Conservation (phyloP, 37 sponge, comb jelly and placozoan genomes). For the Diacarnus erythraeanus region DNA sequence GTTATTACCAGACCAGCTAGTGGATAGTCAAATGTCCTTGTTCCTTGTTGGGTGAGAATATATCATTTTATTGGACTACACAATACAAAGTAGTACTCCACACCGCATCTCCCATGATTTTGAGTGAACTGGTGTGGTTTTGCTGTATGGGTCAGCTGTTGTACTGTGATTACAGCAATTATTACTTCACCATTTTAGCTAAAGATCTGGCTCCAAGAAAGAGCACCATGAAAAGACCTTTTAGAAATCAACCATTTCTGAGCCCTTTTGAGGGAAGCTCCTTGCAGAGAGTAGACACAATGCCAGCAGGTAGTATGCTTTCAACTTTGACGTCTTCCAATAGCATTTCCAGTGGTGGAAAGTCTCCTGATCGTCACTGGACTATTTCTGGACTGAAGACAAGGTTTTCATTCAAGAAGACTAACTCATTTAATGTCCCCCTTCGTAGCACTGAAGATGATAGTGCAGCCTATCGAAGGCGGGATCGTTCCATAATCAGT, state of each 20-base stretch:
- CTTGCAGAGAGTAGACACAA: too few species aligned
- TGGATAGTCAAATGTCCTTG: too few species aligned
- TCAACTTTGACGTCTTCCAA: neutral
- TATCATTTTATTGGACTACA: too few species aligned
- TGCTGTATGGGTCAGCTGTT: too few species aligned
- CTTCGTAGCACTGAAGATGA: neutral
- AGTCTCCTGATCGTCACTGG: neutral
- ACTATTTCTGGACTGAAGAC: neutral
- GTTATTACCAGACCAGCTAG: too few species aligned
- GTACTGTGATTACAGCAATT: too few species aligned
- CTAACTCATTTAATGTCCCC: neutral
- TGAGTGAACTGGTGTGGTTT: too few species aligned
- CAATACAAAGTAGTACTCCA: too few species aligned
- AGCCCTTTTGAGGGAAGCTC: too few species aligned
- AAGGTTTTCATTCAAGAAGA: neutral
- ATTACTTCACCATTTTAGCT: neutral
- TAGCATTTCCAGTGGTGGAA: neutral
- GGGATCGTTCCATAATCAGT: neutral
- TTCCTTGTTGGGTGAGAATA: too few species aligned
- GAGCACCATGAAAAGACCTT: neutral
- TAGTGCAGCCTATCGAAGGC: neutral
- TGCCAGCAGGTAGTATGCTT: neutral
- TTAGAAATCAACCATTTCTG: neutral
- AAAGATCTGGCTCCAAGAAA: slow-evolving; percentile 1
- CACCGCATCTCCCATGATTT: too few species aligned